These are phyloP conservation scores for Lasioglossum albipes DNA, from an alignment of 1,140 invertebrate genomes.

Conservation along the genomic window DNA sequence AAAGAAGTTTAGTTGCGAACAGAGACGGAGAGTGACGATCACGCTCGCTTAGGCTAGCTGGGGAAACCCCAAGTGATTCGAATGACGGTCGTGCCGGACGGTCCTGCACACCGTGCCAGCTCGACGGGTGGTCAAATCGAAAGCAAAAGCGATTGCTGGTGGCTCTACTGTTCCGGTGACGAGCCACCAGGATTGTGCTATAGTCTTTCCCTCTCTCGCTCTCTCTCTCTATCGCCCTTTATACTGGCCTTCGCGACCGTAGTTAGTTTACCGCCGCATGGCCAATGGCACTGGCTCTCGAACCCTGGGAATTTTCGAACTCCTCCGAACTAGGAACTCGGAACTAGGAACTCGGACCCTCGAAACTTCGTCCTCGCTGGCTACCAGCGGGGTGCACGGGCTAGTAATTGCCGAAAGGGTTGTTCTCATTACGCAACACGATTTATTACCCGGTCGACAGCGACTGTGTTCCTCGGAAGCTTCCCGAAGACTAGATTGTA, in stretches of 20 bases:
- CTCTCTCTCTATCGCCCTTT: background rate
- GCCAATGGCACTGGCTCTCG: background rate
- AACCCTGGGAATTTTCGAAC: constrained; percentile 14
- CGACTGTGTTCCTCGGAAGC: background rate
- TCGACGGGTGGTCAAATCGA: constrained; percentile 50
- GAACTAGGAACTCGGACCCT: constrained; percentile 2
- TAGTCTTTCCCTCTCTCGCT: background rate
- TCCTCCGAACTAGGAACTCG: constrained; percentile 25
- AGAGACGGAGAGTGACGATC: constrained; percentile 5
- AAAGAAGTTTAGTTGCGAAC: background rate
- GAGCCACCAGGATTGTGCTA: constrained; percentile 20
- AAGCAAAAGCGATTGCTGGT: constrained; percentile 63
- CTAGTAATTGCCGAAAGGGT: background rate
- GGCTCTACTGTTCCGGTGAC: constrained; percentile 58
- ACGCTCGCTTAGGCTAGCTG: background rate
- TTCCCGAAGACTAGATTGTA: background rate
- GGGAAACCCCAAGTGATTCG: constrained; percentile 56
- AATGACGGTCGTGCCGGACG: constrained; percentile 25
- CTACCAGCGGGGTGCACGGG: background rate
- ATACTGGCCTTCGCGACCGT: background rate
- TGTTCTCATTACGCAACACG: background rate
- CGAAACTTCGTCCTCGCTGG: background rate
- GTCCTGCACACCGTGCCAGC: constrained; percentile 11
- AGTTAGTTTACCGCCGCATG: background rate
- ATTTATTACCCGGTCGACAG: background rate